A percentile compares a stretch with the other conserved stretches of the same genome.
Evolutionary conservation across 2,797 vertebrate genomes (phyloP).

Genomic region (Myotis findleyi): DNA sequence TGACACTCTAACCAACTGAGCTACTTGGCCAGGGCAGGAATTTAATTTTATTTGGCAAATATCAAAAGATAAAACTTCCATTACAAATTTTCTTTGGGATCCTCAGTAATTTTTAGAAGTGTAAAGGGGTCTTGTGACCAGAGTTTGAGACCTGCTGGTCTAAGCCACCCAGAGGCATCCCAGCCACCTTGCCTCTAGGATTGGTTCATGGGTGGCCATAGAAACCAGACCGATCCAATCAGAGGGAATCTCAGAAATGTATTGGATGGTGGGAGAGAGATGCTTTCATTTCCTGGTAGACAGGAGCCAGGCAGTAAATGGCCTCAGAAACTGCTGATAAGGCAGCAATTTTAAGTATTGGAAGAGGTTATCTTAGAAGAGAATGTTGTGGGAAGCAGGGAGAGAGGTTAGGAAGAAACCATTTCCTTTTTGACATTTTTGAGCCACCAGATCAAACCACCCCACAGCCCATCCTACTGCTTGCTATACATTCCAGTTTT

Average conservation of each 20-base stretch:
- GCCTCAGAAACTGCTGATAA: neutral
- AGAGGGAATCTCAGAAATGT: conserved; percentile 21
- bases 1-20: neutral
- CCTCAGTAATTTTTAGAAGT: conserved; percentile 49
- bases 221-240: neutral
- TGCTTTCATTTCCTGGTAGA: neutral
- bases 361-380: neutral
- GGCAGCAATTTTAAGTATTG: neutral
- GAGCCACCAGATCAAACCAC: neutral
- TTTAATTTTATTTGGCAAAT: conserved; percentile 11
- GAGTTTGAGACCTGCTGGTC: neutral
- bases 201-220: neutral
- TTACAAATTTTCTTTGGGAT: conserved; percentile 15
- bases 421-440: conserved; percentile 44
- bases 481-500: neutral
- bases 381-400: neutral
- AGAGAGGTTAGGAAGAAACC: neutral
- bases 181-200: neutral
- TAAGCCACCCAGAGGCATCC: neutral
- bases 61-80: conserved; percentile 9
- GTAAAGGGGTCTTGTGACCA: neutral
- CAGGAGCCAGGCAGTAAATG: neutral
- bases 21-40: neutral
- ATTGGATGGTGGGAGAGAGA: neutral
- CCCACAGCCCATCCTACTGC: neutral